Base-by-base conservation (phyloP, 2,113 vertebrate species). In the Cariama cristata region DNA sequence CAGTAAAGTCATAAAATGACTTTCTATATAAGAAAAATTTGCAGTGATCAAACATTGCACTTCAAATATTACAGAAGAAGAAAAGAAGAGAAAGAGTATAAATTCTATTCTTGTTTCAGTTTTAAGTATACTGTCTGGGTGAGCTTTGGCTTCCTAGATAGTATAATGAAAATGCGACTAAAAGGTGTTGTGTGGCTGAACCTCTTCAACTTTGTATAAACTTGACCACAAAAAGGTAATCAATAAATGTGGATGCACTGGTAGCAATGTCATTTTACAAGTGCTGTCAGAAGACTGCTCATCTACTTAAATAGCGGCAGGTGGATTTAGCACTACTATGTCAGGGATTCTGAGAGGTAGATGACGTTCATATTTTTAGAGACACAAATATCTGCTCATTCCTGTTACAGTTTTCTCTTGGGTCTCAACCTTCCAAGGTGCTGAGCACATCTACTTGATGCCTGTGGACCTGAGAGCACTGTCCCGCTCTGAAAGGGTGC, bases 341-440 rank as follows among this genome's bases (percentile, higher is more conserved):
- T 88, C 68, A 97, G 91, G 92, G 83, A 88, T 96, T 91, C 79
- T 90, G 75, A 89, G 96, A 97, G 97, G 88, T 88, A 96, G 97
- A 90, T 79, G 86, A 40, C 13, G 0, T 76, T 87, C 89, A 62
- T 86, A 53, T 88, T 94, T 96, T 95, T 91, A 90, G 69, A 97
- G 63, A 77, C 74, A 81, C 59, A 86, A 84, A 10, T 91, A 83
- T 56, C 67, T 91, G 59, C 55, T 94, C 69, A 27, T 96, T 96
- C 83, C 93, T 91, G 67, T 86, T 92, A 72, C 0, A 15, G 44
- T 96, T 96, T 93, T 90, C 81, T 77, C 58, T 71, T 97, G 85
- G 79, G 74, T 75, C 94, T 93, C 64, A 91, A 91, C 75, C 60
- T 91, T 90, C 80, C 90, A 96, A 85, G 77, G 88, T 94, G 76